Percentiles rank a stretch among this genome's conserved stretches.
Conservation (phyloP, 2,113 vertebrate species). For the Merops nubicus region DNA sequence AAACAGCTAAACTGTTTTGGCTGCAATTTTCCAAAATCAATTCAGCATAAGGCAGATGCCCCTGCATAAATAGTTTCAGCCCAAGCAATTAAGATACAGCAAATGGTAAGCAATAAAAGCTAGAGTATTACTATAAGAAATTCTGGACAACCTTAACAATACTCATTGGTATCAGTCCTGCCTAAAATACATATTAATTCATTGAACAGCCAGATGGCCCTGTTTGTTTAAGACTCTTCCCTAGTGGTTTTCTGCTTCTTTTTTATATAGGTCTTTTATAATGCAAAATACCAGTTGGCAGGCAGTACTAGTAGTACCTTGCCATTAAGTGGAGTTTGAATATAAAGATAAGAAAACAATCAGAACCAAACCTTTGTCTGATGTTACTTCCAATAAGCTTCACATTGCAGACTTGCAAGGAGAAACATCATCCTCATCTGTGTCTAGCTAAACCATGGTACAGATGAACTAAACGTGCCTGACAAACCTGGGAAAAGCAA, state of each 20-base stretch:
- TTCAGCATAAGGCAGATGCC: constrained; percentile 16
- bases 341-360: background rate
- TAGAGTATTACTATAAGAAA: background rate
- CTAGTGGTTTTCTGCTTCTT: background rate
- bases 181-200: constrained; percentile 43
- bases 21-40: background rate
- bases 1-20: constrained; percentile 14
- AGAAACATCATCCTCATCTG: background rate
- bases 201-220: constrained; percentile 39
- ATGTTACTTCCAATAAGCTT: background rate
- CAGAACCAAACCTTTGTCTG: background rate
- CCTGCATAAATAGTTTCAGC: constrained; percentile 6
- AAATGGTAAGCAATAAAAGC: constrained; percentile 5
- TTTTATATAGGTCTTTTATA: background rate
- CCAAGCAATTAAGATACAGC: constrained; percentile 15
- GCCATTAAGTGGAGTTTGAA: background rate
- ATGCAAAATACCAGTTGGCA: constrained; percentile 38
- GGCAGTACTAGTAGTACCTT: background rate
- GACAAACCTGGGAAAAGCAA: background rate
- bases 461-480: background rate
- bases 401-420: background rate
- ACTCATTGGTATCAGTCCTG: background rate
- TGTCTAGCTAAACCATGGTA: background rate
- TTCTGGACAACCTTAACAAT: constrained; percentile 26
- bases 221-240: constrained; percentile 53